Conservation (phyloP, 2,888 invertebrate species). For the Cylindroiulus punctatus region DNA sequence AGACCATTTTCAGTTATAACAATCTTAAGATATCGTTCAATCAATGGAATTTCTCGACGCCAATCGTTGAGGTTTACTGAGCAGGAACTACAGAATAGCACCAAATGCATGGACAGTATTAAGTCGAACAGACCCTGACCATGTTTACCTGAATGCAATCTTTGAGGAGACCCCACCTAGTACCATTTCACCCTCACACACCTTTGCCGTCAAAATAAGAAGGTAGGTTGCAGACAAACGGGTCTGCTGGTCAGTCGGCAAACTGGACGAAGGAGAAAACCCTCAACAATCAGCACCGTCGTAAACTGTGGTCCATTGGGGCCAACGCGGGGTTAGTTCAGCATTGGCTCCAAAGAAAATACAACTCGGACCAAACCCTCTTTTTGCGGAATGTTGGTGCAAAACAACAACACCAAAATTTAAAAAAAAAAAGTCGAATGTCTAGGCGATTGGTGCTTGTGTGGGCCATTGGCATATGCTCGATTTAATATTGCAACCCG, state of each 20-base stretch:
- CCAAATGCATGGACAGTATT: neutral
- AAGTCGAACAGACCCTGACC: neutral
- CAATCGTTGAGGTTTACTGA: too few relatives aligned
- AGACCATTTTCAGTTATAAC: too few relatives aligned
- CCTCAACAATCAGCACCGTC: conserved; percentile 20
- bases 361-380: conserved; percentile 5
- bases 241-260: conserved; percentile 23
- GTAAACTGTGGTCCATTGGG: conserved; percentile 23
- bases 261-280: neutral
- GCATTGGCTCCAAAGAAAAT: neutral
- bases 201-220: conserved; percentile 26
- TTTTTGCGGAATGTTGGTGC: conserved; percentile 1
- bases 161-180: neutral
- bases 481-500: conserved; percentile 10
- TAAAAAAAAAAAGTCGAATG: neutral
- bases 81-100: too few relatives aligned
- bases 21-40: too few relatives aligned
- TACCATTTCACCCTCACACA: neutral
- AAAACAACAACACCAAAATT: neutral
- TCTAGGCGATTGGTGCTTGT: conserved; percentile 2
- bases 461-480: neutral
- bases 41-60: too few relatives aligned
- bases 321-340: neutral
- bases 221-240: neutral
- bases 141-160: neutral